Evolutionary conservation across 2,797 vertebrate genomes (phyloP).

Genomic region (Artibeus jamaicensis): DNA sequence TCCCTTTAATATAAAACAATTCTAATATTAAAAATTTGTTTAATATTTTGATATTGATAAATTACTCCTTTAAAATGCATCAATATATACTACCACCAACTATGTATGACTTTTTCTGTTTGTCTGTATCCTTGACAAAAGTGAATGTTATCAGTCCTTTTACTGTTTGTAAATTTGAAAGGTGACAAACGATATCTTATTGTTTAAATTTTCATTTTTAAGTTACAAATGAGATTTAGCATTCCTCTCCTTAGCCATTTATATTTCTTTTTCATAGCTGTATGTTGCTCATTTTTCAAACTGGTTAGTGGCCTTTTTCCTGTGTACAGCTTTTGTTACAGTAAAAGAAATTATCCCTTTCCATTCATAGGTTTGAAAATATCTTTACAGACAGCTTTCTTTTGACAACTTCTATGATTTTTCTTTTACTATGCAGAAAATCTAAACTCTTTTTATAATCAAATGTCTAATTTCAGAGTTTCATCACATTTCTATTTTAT

Average conservation of each 20-base stretch:
- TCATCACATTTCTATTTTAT: constrained; percentile 31
- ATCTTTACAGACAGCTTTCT: background rate
- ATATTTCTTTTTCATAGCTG: background rate
- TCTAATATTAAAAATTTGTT: constrained; percentile 18
- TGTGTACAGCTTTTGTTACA: background rate
- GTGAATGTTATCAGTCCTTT: constrained; percentile 2
- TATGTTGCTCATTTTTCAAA: constrained; percentile 27
- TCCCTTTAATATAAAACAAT: background rate
- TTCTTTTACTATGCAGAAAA: background rate
- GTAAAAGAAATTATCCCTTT: background rate
- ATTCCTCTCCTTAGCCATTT: background rate
- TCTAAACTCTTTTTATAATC: background rate
- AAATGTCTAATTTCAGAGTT: constrained; percentile 23
- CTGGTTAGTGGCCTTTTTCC: background rate
- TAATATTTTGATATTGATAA: background rate
- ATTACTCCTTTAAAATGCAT: background rate
- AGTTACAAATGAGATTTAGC: background rate
- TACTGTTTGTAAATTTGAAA: constrained; percentile 21
- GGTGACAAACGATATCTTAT: constrained; percentile 25
- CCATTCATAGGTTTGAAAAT: background rate
- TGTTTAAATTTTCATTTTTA: constrained; percentile 53
- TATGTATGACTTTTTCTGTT: background rate
- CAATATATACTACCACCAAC: background rate
- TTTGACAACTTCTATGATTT: background rate
- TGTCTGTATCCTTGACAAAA: background rate